Conservation (phyloP, 2,113 vertebrate genomes). For the Atrichornis clamosus region DNA sequence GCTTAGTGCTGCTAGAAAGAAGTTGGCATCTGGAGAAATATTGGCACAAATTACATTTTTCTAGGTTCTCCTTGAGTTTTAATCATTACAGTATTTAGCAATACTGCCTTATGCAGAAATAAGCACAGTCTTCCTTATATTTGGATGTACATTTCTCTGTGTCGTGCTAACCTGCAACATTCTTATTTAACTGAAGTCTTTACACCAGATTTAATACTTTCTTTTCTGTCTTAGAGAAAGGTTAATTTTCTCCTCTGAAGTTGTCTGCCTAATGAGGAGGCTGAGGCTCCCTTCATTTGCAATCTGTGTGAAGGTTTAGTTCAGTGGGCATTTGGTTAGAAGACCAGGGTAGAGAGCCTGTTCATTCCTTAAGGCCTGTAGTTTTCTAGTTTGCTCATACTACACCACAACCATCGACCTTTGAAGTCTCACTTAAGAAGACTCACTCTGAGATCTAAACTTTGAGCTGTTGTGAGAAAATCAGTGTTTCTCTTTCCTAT, state of each 20-base stretch:
- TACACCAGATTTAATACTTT: not conserved
- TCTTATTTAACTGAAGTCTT: constrained; percentile 5
- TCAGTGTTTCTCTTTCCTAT: not conserved
- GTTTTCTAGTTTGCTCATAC: not conserved
- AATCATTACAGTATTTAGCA: not conserved
- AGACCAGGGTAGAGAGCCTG: not conserved
- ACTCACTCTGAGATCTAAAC: constrained; percentile 21
- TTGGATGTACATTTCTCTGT: not conserved
- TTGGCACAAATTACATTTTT: not conserved
- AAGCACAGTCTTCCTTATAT: not conserved
- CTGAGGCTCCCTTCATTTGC: not conserved
- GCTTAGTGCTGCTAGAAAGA: not conserved
- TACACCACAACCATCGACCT: not conserved
- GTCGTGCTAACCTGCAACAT: not conserved
- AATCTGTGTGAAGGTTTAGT: not conserved
- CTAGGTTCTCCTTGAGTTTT: not conserved
- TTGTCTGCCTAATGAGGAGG: not conserved
- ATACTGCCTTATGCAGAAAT: not conserved
- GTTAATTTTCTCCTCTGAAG: not conserved
- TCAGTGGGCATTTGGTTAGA: not conserved
- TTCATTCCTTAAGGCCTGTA: not conserved
- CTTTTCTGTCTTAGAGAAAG: not conserved
- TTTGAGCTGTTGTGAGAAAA: not conserved
- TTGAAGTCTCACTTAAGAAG: constrained; percentile 39
- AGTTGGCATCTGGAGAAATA: not conserved